phyloP scores from a whole-genome alignment of 2,888 invertebrate genomes.

The Netelia inedita region DNA sequence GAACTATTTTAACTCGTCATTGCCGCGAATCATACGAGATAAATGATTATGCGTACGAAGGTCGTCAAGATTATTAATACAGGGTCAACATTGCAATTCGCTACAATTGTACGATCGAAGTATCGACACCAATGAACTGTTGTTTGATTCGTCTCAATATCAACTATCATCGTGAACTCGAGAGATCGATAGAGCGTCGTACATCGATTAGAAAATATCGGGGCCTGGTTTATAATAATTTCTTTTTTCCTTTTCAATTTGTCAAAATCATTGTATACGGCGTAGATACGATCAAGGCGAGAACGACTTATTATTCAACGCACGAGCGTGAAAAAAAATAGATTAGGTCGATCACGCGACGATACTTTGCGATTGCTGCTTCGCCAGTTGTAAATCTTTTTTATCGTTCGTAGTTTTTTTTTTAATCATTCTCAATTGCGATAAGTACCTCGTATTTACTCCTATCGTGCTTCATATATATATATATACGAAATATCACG shows the following conservation, averaged over 20 bases:
- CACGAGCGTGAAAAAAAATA: neutral
- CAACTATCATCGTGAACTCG: neutral
- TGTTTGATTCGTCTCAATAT: slow-evolving; percentile 13
- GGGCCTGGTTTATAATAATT: neutral
- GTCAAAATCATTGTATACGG: neutral
- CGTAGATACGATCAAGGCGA: too few relatives aligned
- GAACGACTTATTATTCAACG: neutral
- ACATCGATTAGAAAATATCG: neutral
- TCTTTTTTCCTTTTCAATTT: neutral
- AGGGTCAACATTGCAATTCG: slow-evolving; percentile 31
- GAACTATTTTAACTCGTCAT: slow-evolving; percentile 44
- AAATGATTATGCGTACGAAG: slow-evolving; percentile 31
- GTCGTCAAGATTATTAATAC: slow-evolving; percentile 25
- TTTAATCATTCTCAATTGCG: neutral
- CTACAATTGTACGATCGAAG: slow-evolving; percentile 38
- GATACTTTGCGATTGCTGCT: neutral
- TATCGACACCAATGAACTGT: slow-evolving; percentile 27
- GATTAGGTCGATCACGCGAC: slow-evolving; percentile 37
- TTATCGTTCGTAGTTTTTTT: neutral
- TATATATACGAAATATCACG: too few relatives aligned
- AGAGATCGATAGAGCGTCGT: neutral
- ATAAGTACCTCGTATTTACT: slow-evolving; percentile 5
- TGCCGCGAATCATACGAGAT: slow-evolving; percentile 7
- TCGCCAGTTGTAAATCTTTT: neutral
- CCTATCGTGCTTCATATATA: too few relatives aligned